Percentiles rank a stretch among this genome's conserved stretches.
These are phyloP conservation scores for Carcharodon carcharias DNA, from an alignment of 2,797 vertebrate species.

Conservation along the genomic window DNA sequence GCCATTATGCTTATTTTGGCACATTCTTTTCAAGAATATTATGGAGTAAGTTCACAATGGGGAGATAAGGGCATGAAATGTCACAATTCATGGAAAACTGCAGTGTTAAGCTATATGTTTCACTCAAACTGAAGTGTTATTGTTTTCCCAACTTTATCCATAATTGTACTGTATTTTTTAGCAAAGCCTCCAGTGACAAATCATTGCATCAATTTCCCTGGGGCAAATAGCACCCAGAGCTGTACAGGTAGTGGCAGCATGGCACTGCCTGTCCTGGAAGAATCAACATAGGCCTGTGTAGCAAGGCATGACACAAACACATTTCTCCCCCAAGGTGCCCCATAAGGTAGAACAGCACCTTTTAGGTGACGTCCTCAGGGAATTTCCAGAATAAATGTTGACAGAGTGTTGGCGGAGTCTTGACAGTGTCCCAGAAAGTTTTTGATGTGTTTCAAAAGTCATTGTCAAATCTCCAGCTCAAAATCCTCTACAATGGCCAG, in stretches of 20 bases:
- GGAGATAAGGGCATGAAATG: not conserved
- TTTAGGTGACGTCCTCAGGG: not conserved
- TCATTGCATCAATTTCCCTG: not conserved
- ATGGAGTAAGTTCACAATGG: not conserved
- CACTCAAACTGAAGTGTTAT: not conserved
- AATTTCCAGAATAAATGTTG: not conserved
- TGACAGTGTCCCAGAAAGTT: not conserved
- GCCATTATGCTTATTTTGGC: not conserved
- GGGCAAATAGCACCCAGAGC: too few relatives aligned
- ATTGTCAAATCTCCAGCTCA: too few relatives aligned
- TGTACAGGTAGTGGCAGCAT: too few relatives aligned
- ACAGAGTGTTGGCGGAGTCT: not conserved
- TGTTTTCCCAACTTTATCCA: not conserved
- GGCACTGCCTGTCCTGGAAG: too few relatives aligned
- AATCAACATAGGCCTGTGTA: too few relatives aligned
- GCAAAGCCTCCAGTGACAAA: not conserved
- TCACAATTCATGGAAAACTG: not conserved
- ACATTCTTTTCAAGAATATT: not conserved
- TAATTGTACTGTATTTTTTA: not conserved
- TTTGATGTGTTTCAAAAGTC: not conserved
- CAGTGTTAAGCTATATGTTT: not conserved
- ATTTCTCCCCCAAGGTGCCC: not conserved
- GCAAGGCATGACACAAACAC: too few relatives aligned
- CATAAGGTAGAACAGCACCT: not conserved
- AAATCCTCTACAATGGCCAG: too few relatives aligned